Evolutionary conservation across 2,113 vertebrate species (phyloP).

Genomic region (Oryzias curvinotus): DNA sequence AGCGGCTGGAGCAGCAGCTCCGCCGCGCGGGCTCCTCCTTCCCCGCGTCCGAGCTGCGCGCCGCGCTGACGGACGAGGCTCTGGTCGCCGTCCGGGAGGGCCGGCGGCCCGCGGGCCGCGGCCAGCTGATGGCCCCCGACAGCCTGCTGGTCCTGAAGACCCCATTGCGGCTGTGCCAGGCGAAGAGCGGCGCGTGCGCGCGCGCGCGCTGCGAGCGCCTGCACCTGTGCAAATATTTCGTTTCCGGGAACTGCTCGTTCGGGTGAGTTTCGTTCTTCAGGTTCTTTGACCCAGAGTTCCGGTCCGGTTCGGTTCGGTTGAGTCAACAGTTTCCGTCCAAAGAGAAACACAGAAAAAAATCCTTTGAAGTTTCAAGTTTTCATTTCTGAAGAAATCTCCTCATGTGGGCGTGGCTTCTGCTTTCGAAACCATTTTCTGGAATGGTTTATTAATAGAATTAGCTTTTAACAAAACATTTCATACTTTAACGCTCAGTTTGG

Average conservation of each 20-base stretch:
- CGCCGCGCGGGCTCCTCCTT: slow-evolving; percentile 23
- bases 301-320: no score
- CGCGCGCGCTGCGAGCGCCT: slow-evolving; percentile 52
- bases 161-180: slow-evolving; percentile 62
- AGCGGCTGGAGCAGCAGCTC: slow-evolving; percentile 36
- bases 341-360: no score
- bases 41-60: slow-evolving; percentile 6
- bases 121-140: slow-evolving; percentile 16
- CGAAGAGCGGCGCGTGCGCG: slow-evolving; percentile 38
- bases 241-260: slow-evolving; percentile 69
- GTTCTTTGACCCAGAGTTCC: no score
- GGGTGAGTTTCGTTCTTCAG: slow-evolving; percentile 50
- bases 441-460: no score
- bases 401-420: no score
- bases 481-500: no score
- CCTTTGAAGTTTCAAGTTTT: no score
- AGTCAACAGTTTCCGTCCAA: no score
- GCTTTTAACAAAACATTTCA: no score
- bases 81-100: slow-evolving; percentile 47
- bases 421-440: no score
- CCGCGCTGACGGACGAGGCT: slow-evolving; percentile 45
- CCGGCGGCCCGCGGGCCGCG: background rate
- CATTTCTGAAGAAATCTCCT: no score
- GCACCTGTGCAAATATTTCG: slow-evolving; percentile 71
- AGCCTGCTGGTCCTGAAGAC: slow-evolving; percentile 71